These are phyloP conservation scores for Narcine bancroftii DNA, from an alignment of 2,113 vertebrate species.

Conservation along the genomic window DNA sequence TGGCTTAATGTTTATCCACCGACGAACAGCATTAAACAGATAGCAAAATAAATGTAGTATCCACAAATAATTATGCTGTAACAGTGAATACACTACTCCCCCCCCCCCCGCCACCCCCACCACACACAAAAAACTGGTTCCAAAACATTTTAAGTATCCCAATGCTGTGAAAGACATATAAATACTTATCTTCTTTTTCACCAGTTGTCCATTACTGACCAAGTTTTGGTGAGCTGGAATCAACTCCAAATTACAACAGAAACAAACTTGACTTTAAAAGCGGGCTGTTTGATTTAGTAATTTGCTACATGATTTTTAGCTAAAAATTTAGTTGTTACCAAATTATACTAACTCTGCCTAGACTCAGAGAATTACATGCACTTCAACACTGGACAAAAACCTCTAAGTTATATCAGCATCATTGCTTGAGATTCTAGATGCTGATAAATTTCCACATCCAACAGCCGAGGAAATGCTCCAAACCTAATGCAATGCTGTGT, in stretches of 20 bases:
- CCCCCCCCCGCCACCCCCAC: too few relatives aligned
- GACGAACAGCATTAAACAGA: background rate
- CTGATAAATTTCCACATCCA: background rate
- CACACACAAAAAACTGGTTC: background rate
- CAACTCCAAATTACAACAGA: background rate
- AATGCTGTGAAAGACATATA: background rate
- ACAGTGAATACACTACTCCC: background rate
- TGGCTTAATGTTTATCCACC: background rate
- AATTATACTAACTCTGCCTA: background rate
- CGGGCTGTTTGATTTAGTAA: background rate
- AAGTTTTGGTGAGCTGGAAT: background rate
- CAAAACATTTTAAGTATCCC: background rate
- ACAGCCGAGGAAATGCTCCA: background rate
- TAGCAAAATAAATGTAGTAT: background rate
- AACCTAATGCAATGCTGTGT: background rate
- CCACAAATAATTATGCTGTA: background rate
- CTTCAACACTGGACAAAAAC: background rate
- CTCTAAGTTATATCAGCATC: background rate
- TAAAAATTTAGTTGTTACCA: background rate
- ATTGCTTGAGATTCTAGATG: background rate
- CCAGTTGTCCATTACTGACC: background rate
- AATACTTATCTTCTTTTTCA: background rate
- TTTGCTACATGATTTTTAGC: background rate
- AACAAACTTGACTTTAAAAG: background rate
- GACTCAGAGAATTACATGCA: background rate